Base-by-base conservation (phyloP, 2,888 invertebrate species). In the Andrena chrysosceles region DNA sequence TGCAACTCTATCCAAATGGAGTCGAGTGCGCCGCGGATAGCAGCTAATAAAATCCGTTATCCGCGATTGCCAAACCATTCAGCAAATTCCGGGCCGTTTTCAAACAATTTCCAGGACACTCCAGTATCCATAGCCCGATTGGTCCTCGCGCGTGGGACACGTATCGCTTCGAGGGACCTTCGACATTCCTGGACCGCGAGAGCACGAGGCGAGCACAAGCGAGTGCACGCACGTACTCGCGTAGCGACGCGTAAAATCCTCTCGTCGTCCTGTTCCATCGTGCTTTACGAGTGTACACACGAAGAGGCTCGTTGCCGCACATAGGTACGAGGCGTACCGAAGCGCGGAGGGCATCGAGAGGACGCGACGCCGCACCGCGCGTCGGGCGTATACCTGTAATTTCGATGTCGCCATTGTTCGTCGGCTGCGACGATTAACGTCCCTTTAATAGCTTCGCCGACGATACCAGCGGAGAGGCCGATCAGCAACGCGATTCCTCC, bases 371-470 rank as follows among this genome's bases (percentile, higher is more conserved):
- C 72, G 35, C 20, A 5, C 29, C 49, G 69, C 68, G 82, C 71
- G 75, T 33, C 87, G 77, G 62, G 78, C 79, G 85, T 88, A 87
- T 88, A 88, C 88, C 88, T 88, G 89, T 87, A 88, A 88, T 88
- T 88, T 88, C 88, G 88, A 88, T 88, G 88, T 88, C 89, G 88
- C 89, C 85, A 88, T 88, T 88, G 88, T 88, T 88, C 89, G 87
- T 69, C 81, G 83, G 78, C 69, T 71, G 85, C 88, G 88, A 87
- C 88, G 89, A 88, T 88, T 87, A 88, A 88, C 88, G 88, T 88
- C 89, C 88, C 88, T 88, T 86, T 88, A 88, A 88, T 88, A 88
- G 81, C 80, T 59, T 75, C 74, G 88, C 87, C 89, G 89, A 88
- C 89, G 86, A 86, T 83, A 80, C 81, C 66, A 77, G 79, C 69